Evolutionary conservation across 2,888 invertebrate species (phyloP).

Genomic region (Ecdyonurus torrentis): DNA sequence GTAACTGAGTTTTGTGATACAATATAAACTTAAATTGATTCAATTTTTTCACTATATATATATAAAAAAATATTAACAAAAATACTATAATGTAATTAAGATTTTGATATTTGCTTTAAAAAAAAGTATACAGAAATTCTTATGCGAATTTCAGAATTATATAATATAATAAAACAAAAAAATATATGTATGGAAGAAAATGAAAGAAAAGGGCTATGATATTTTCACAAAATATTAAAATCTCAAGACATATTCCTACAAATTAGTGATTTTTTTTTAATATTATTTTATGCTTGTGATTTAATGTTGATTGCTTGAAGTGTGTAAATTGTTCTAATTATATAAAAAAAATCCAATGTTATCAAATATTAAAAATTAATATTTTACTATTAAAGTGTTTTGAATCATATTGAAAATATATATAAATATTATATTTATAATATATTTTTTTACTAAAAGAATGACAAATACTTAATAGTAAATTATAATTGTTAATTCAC

Average conservation of each 20-base stretch:
- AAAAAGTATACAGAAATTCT: conserved; percentile 5
- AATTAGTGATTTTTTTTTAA: neutral
- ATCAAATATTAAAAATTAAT: too few relatives aligned
- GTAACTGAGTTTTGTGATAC: conserved; percentile 14
- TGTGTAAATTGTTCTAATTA: neutral
- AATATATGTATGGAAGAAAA: conserved; percentile 8
- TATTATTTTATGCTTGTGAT: neutral
- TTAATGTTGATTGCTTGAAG: neutral
- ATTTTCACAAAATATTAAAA: conserved; percentile 9
- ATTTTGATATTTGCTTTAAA: conserved; percentile 16
- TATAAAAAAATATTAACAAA: conserved; percentile 9
- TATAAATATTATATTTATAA: too few relatives aligned
- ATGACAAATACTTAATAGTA: too few relatives aligned
- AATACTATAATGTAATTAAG: neutral
- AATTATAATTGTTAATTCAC: too few relatives aligned
- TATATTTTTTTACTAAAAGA: too few relatives aligned
- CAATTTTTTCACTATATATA: conserved; percentile 14
- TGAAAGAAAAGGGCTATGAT: neutral
- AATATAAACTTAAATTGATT: conserved; percentile 12
- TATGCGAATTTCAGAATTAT: conserved; percentile 2
- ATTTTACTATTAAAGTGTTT: too few relatives aligned
- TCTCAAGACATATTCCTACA: neutral
- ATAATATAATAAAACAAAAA: conserved; percentile 8
- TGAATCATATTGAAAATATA: too few relatives aligned
- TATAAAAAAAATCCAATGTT: too few relatives aligned